Conservation (phyloP, 2,888 invertebrate species). For the Campopleginae sp. region DNA sequence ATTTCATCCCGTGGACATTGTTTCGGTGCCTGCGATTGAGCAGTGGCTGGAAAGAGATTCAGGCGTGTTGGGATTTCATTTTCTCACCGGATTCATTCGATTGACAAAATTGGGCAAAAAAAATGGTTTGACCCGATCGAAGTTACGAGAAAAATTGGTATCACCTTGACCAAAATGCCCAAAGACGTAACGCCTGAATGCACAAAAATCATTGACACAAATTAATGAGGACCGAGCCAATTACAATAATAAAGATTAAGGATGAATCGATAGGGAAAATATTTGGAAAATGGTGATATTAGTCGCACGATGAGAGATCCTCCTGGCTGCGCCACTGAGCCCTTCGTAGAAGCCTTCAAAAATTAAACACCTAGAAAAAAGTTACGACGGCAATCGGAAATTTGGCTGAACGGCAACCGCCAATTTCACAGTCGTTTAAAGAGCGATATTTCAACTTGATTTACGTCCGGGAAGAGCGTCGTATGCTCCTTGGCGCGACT, state of each 20-base stretch:
- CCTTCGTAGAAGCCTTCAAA: constrained; percentile 56
- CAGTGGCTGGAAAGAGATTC: constrained; percentile 21
- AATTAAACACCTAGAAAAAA: constrained; percentile 84
- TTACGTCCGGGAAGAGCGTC: constrained; percentile 74
- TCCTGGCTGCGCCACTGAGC: constrained; percentile 20
- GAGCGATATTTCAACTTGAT: constrained; percentile 83
- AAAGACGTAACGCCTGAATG: too few relatives aligned
- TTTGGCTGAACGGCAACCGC: constrained; percentile 79
- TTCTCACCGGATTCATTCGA: background rate
- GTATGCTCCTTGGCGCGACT: constrained; percentile 55
- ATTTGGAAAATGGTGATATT: background rate
- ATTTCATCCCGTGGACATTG: background rate
- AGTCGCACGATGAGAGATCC: background rate
- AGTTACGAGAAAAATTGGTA: background rate
- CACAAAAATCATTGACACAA: too few relatives aligned
- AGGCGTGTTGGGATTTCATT: background rate
- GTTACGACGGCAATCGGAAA: constrained; percentile 80
- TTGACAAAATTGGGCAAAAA: background rate
- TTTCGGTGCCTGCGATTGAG: constrained; percentile 12
- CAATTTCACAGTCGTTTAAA: constrained; percentile 84
- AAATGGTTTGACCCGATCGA: background rate
- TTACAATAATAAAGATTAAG: background rate
- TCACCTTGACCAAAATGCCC: background rate
- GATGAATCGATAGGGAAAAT: background rate
- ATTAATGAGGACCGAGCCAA: too few relatives aligned